A percentile compares a stretch with the other conserved stretches of the same genome.
Evolutionary conservation across 2,113 vertebrate species (phyloP).

Genomic region (Lota lota): DNA sequence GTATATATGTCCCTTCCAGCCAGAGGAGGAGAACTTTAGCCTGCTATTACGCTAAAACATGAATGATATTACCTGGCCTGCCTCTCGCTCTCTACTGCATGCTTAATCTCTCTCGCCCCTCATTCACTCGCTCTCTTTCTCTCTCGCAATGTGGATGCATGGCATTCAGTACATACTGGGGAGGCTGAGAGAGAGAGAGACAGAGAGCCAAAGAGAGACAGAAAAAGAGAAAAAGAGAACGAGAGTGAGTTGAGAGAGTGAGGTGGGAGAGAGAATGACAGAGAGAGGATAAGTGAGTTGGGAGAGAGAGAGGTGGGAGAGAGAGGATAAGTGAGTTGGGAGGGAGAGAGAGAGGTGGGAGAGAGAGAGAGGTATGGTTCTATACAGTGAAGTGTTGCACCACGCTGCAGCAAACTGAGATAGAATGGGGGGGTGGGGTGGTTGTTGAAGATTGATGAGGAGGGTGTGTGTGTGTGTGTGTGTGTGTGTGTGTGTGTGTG

Average conservation of each 20-base stretch:
- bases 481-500: background rate
- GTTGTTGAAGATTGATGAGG: slow-evolving; percentile 51
- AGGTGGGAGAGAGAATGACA: no score
- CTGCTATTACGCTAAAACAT: slow-evolving; percentile 34
- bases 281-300: slow-evolving; percentile 14
- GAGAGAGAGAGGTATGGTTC: slow-evolving; percentile 2
- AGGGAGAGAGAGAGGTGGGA: no score
- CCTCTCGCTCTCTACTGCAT: background rate
- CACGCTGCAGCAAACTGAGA: slow-evolving; percentile 44
- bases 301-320: slow-evolving; percentile 6
- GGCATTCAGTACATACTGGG: slow-evolving; percentile 30
- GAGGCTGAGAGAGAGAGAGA: slow-evolving; percentile 15
- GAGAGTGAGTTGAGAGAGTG: no score
- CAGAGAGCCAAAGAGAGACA: background rate
- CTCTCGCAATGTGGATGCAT: slow-evolving; percentile 39
- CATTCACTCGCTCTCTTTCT: slow-evolving; percentile 29
- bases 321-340: no score
- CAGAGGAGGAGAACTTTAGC: slow-evolving; percentile 29
- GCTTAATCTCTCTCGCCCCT: background rate
- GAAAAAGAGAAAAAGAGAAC: background rate
- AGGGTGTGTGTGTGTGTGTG: slow-evolving; percentile 34
- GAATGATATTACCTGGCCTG: slow-evolving; percentile 18
- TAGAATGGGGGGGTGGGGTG: slow-evolving; percentile 14
- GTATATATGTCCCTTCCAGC: slow-evolving; percentile 24
- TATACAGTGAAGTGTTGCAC: slow-evolving; percentile 41